Evolutionary conservation across 2,797 vertebrate species (phyloP), one percentile per base, ranked within the genome.

Genomic region (Parotocinclus haroldoi): DNA sequence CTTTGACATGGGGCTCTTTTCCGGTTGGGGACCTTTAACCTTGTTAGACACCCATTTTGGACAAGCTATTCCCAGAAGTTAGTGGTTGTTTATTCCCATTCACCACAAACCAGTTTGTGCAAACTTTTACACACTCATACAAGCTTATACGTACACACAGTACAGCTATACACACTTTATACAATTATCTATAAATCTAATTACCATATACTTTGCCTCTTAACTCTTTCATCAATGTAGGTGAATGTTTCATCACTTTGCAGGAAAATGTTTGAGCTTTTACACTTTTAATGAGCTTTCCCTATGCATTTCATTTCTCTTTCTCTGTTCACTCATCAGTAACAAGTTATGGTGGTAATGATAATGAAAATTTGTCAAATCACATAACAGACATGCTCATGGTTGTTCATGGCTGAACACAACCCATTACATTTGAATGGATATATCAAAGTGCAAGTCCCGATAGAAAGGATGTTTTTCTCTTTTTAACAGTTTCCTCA

Each of bases 1-100:
- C 83, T 82, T 76, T 80, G 85, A 81, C 83, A 76, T 86, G 83
- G 79, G 79, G 77, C 80, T 84, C 69, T 79, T 85, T 64, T 89
- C 83, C 77, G 78, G 66, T 78, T 64, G 76, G 63, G 70, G 76
- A 87, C 80, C 85, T 79, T 64, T 81, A 75, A 54, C 62, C 78
- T 71, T 39, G 46, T 49, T 76, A 83, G 76, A 78, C 62, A 13
- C 60, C 66, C 57, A 27, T 65, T 17, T 53, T 48, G 63, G 67
- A 46, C 51, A 39, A 62, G 62, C 73, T 73, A 73, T 66, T 44
- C 73, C 68, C 51, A 65, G 60, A 73, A 63, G 75, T 72, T 69
- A 60, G 9, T 16, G 51, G 39, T 67, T 63, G 72, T 36, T 38
- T 81, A 71, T 78, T 83, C 67, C 45, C 77, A 80, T 77, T 83